phyloP scores from a whole-genome alignment of 2,797 vertebrate species.

The Artibeus jamaicensis region DNA sequence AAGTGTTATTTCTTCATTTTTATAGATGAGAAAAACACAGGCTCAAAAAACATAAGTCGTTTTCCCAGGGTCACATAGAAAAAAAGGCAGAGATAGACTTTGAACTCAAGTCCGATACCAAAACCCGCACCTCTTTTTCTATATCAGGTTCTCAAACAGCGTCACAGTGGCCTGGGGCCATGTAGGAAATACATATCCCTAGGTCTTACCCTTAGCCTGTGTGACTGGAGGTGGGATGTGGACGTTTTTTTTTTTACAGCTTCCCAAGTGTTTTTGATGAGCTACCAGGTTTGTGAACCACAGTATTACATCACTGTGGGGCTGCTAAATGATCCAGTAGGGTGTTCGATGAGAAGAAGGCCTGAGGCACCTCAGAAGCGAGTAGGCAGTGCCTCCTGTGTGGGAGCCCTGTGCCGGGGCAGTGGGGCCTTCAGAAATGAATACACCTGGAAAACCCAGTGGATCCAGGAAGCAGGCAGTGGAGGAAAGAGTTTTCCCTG shows the following conservation, averaged over 20 bases:
- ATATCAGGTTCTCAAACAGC: background rate
- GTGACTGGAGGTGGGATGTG: background rate
- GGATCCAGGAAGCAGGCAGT: background rate
- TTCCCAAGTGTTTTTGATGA: constrained; percentile 12
- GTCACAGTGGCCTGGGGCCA: background rate
- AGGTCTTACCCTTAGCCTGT: background rate
- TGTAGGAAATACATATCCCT: constrained; percentile 27
- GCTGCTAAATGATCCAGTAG: background rate
- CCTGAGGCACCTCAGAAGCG: background rate
- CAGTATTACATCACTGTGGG: background rate
- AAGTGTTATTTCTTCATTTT: background rate
- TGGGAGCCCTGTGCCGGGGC: background rate
- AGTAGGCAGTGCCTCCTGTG: too few species aligned
- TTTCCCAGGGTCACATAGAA: background rate
- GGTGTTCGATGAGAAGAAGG: background rate
- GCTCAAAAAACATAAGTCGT: background rate
- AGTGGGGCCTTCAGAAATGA: background rate
- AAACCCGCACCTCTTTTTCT: background rate
- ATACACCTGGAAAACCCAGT: background rate
- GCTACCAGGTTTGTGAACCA: constrained; percentile 13
- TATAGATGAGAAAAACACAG: background rate
- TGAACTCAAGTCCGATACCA: constrained; percentile 10
- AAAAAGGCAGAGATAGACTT: background rate
- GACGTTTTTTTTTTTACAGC: background rate
- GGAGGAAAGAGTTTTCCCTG: background rate